Base-by-base conservation (phyloP, 2,113 vertebrate genomes). In the Sus scrofa region DNA sequence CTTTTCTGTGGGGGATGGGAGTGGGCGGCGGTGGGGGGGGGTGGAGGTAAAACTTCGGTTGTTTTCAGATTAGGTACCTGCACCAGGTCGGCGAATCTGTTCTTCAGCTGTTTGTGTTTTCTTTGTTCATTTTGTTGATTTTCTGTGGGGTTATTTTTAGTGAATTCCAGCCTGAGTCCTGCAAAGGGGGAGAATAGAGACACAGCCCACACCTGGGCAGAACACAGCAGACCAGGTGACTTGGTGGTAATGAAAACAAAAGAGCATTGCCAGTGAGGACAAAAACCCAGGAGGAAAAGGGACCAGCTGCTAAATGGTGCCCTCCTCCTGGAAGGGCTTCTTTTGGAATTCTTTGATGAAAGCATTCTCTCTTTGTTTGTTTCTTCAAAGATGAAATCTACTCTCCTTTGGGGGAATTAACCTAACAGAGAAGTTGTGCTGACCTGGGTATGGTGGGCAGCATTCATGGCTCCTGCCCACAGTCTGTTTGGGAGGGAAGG, bases 101-200 rank as follows among this genome's bases (percentile, higher is more conserved):
- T 63, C 86, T 67, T 94, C n/a, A 9, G 60, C 44, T 88, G 78
- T 70, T 87, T 86, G 12, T 60, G 14, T 84, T 83, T 24, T 73
- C 95, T 96, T 93, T 94, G 92, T 96, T 97, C 94, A 62, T 70
- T 74, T 95, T 11, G 11, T 34, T 89, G 89, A 16, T 83, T 91
- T 89, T 94, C 92, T 79, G 20, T 22, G 65, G 60, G 87, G 84
- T 83, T 97, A 84, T 87, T 98, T 96, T 95, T 94, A 68, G 92
- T 89, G 96, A 91, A 97, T 97, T 97, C 97, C 92, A 97, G 83
- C 82, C 68, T 96, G 87, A 89, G 82, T 60, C 91, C 52, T n/a
- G 74, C 54, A 58, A 79, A 89, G 56, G 32, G 62, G 77, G 39
- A 19, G 32, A 32, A 50, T 6, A 9, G 24, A 34, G 20, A 63